phyloP scores from a whole-genome alignment of 2,113 vertebrate species.

The Dromiciops gliroides region DNA sequence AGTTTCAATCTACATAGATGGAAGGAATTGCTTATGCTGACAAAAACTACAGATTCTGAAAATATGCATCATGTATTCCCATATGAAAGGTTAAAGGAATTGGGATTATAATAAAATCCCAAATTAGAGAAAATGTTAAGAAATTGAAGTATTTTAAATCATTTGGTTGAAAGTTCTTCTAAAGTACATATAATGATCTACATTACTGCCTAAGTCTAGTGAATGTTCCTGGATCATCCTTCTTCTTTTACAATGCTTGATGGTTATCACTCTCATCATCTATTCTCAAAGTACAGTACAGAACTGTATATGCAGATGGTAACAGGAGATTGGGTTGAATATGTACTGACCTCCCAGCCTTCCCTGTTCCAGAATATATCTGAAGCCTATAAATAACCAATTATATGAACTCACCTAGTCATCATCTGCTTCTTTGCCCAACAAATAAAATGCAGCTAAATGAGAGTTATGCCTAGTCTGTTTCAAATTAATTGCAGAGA shows the following conservation, averaged over 20 bases:
- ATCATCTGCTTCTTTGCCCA: no score
- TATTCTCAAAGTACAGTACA: not conserved
- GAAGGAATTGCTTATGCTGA: not conserved
- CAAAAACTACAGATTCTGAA: not conserved
- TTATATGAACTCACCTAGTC: not conserved
- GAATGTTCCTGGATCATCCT: not conserved
- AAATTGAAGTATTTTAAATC: not conserved
- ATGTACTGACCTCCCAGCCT: not conserved
- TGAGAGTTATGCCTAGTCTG: no score
- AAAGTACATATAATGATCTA: not conserved
- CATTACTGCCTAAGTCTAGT: not conserved
- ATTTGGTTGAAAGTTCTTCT: not conserved
- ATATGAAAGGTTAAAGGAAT: not conserved
- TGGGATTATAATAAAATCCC: not conserved
- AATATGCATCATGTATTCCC: not conserved
- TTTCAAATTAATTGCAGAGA: no score
- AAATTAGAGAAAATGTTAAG: not conserved
- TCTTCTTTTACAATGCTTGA: not conserved
- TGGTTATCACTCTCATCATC: not conserved
- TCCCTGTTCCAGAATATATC: not conserved
- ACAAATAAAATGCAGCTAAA: no score
- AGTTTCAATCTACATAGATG: not conserved
- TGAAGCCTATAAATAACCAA: not conserved
- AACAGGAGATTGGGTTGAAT: not conserved
- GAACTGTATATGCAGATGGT: not conserved